Evolutionary conservation across 2,113 vertebrate species (phyloP).

Genomic region (Plotosus lineatus): DNA sequence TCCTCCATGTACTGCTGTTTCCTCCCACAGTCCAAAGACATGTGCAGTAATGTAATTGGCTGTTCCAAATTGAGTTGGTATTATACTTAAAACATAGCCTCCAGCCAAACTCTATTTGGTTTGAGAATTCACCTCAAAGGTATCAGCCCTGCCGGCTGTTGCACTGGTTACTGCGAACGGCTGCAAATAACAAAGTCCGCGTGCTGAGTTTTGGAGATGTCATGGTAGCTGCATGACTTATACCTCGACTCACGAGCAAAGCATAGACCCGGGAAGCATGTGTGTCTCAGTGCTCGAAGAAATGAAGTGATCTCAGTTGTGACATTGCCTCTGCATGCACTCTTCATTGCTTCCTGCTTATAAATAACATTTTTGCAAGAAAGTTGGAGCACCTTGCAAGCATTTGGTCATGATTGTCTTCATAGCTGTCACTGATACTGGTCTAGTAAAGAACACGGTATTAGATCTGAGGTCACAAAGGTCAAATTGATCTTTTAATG

Average conservation of each 20-base stretch:
- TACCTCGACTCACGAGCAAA: neutral
- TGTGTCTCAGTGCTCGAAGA: neutral
- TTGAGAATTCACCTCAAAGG: neutral
- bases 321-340: neutral
- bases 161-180: neutral
- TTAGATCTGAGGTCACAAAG: neutral
- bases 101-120: neutral
- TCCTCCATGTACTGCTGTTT: too few species aligned
- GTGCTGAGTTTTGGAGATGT: neutral
- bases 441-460: neutral
- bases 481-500: neutral
- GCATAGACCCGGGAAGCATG: neutral
- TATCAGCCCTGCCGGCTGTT: neutral
- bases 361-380: neutral
- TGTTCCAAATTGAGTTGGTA: too few species aligned
- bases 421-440: neutral
- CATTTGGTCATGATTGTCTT: neutral
- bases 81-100: neutral
- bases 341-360: neutral
- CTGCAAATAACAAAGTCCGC: neutral
- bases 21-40: too few species aligned
- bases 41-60: too few species aligned
- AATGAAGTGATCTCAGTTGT: neutral
- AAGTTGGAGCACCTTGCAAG: neutral
- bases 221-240: neutral